phyloP scores from a whole-genome alignment of 2,888 invertebrate species.

The Tipula confusa region DNA sequence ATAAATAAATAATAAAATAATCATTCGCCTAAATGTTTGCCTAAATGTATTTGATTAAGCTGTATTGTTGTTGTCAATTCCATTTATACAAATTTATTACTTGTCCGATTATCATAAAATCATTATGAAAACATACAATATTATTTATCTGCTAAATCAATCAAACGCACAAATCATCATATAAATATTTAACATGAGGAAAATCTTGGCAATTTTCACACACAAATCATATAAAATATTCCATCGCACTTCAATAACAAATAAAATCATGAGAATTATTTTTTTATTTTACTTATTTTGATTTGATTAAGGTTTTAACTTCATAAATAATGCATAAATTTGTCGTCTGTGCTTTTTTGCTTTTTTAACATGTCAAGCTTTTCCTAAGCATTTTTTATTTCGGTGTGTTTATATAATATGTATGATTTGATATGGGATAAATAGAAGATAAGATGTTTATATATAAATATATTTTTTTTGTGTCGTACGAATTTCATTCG shows the following conservation, averaged over 20 bases:
- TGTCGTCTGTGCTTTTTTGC: background rate
- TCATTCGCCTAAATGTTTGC: no score
- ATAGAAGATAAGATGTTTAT: conserved; percentile 25
- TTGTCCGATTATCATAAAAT: background rate
- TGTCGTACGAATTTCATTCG: background rate
- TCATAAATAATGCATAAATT: conserved; percentile 30
- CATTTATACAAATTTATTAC: no score
- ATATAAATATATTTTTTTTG: background rate
- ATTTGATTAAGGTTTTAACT: conserved; percentile 29
- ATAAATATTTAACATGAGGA: background rate
- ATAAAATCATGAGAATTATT: conserved; percentile 12
- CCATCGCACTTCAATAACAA: background rate
- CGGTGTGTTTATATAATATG: background rate
- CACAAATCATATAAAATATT: conserved; percentile 26
- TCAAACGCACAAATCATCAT: background rate
- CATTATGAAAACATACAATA: background rate
- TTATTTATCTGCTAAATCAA: background rate
- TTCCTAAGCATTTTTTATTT: background rate
- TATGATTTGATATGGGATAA: conserved; percentile 1
- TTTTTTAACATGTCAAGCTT: conserved; percentile 9
- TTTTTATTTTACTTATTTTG: background rate
- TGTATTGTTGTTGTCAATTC: no score
- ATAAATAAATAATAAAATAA: no score
- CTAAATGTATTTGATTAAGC: no score
- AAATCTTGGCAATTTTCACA: background rate